A percentile compares a stretch with the other conserved stretches of the same genome.
Evolutionary conservation across 2,797 vertebrate species (phyloP).

Genomic region (Clarias platycephalus): DNA sequence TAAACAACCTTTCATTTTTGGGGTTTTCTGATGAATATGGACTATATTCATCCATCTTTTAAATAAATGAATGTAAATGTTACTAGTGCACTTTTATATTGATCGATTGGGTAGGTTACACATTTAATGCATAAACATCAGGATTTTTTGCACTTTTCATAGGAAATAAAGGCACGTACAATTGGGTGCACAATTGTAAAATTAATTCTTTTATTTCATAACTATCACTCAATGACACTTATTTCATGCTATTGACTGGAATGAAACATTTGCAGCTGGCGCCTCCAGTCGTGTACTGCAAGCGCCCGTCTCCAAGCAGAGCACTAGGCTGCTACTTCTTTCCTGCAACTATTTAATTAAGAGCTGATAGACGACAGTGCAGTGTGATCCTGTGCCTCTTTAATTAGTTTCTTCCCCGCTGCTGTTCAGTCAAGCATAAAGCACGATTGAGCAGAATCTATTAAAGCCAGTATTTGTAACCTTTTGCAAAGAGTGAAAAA

Average conservation of each 20-base stretch:
- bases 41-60: background rate
- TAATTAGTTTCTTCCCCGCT: constrained; percentile 27
- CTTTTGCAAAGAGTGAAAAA: background rate
- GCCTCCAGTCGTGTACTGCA: background rate
- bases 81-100: background rate
- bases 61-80: background rate
- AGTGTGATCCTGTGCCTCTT: constrained; percentile 24
- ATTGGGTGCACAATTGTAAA: background rate
- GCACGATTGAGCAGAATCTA: background rate
- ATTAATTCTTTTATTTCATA: background rate
- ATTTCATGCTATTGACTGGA: background rate
- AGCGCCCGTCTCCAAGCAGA: background rate
- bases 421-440: constrained; percentile 13
- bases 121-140: constrained; percentile 5
- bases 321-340: background rate
- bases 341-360: constrained; percentile 29
- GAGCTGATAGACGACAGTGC: background rate
- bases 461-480: background rate
- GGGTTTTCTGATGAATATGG: no score
- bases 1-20: background rate
- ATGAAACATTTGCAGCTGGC: constrained; percentile 11
- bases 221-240: background rate
- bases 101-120: background rate
- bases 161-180: constrained; percentile 10
- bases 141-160: background rate